phyloP scores from a whole-genome alignment of 2,797 vertebrate genomes.

The Pseudochaenichthys georgianus region DNA sequence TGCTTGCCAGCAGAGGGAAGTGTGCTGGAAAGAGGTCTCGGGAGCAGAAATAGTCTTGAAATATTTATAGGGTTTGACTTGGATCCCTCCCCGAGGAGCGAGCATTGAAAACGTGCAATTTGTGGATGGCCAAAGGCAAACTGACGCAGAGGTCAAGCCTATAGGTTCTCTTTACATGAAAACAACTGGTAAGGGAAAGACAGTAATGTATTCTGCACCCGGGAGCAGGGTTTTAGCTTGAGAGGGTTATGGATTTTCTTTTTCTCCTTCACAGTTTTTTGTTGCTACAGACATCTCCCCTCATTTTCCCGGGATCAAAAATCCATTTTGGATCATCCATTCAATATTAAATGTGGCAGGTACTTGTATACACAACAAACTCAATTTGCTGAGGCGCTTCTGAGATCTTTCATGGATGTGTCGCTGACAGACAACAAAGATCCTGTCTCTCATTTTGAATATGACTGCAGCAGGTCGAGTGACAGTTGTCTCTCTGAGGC shows the following conservation, averaged over 20 bases:
- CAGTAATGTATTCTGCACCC: conserved; percentile 83
- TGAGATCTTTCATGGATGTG: conserved; percentile 87
- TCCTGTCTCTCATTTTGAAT: conserved; percentile 70
- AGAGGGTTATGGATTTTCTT: conserved; percentile 84
- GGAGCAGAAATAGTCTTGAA: conserved; percentile 85
- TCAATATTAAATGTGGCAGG: conserved; percentile 91
- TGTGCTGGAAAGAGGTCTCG: conserved; percentile 77
- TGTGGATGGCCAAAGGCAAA: conserved; percentile 89
- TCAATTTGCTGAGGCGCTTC: conserved; percentile 87
- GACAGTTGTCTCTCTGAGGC: conserved; percentile 1
- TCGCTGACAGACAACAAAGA: conserved; percentile 82
- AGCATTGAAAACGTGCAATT: conserved; percentile 87
- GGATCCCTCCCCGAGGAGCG: conserved; percentile 86
- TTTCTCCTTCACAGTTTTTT: conserved; percentile 54
- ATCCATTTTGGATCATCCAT: conserved; percentile 87
- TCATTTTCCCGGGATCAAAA: conserved; percentile 90
- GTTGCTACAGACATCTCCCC: conserved; percentile 84
- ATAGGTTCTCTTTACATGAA: conserved; percentile 91
- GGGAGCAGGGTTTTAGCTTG: conserved; percentile 82
- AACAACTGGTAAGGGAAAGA: conserved; percentile 86
- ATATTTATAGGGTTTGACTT: conserved; percentile 93
- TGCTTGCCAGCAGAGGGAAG: conserved; percentile 64
- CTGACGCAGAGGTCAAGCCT: conserved; percentile 87
- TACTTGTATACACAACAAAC: conserved; percentile 88
- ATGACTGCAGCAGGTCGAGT: conserved; percentile 55